These are phyloP conservation scores for Caracal caracal DNA, from an alignment of 2,113 vertebrate species.

Conservation along the genomic window DNA sequence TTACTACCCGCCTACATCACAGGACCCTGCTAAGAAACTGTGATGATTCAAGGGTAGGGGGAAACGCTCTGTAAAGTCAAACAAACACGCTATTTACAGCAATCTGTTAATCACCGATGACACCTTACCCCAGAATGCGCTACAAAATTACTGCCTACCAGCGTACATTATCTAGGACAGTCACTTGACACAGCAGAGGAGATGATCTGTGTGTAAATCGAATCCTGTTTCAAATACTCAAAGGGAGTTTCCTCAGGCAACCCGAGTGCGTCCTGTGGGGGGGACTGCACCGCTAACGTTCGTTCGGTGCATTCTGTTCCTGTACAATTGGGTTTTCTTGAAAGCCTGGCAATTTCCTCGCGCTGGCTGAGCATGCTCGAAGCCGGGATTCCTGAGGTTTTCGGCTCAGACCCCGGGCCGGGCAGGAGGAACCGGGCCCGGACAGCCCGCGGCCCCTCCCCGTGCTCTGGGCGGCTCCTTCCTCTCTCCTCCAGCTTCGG, in stretches of 20 bases:
- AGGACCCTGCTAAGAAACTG: background rate
- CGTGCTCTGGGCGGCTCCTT: constrained; percentile 39
- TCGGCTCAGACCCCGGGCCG: background rate
- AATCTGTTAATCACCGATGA: constrained; percentile 24
- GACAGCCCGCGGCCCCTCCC: constrained; percentile 12
- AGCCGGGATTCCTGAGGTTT: constrained; percentile 48
- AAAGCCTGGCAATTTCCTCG: constrained; percentile 9
- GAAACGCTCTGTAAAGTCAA: background rate
- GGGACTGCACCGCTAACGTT: background rate
- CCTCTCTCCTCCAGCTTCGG: background rate
- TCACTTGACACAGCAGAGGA: background rate
- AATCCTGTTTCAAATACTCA: constrained; percentile 23
- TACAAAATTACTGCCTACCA: constrained; percentile 42
- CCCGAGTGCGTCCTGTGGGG: background rate
- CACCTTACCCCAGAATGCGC: background rate
- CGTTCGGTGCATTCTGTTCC: background rate
- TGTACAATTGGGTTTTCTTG: background rate
- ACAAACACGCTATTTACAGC: background rate
- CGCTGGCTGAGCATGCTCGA: background rate
- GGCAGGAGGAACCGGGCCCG: background rate
- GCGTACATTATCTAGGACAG: background rate
- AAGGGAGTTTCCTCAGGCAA: constrained; percentile 35
- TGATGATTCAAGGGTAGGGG: no score
- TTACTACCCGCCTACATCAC: background rate
- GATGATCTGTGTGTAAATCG: background rate